These are phyloP conservation scores for Siphamia tubifer DNA, from an alignment of 2,113 vertebrate genomes.

Conservation along the genomic window DNA sequence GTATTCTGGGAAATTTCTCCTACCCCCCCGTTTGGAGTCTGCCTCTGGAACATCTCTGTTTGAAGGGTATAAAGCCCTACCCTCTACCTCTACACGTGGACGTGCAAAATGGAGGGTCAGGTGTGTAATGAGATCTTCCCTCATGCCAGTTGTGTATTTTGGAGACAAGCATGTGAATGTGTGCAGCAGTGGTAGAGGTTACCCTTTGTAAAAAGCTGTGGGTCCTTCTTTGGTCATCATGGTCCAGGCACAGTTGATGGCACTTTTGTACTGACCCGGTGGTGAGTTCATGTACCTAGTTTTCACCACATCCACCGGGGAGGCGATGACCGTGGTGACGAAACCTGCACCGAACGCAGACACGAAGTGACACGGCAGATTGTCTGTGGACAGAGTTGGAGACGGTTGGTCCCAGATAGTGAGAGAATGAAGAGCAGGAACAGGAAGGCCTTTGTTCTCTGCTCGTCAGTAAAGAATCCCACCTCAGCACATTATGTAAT, in stretches of 20 bases:
- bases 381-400: constrained; percentile 72
- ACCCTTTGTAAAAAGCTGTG: constrained; percentile 89
- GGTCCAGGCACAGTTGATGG: constrained; percentile 82
- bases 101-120: no score
- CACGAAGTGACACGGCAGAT: constrained; percentile 85
- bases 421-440: background rate
- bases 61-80: no score
- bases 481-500: constrained; percentile 2
- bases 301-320: constrained; percentile 88
- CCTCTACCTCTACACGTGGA: no score
- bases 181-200: background rate
- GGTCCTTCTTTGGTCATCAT: constrained; percentile 86
- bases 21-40: no score
- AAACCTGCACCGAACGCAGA: constrained; percentile 86
- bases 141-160: no score
- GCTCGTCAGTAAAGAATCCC: background rate
- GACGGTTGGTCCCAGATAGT: no score
- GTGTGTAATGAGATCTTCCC: no score
- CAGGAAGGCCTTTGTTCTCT: constrained; percentile 4
- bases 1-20: no score
- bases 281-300: constrained; percentile 89
- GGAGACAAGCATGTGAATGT: no score
- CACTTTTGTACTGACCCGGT: constrained; percentile 82
- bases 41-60: no score
- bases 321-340: constrained; percentile 85